phyloP scores from a whole-genome alignment of 53 echinoderm and acorn worm species.

The Glandiceps talaboti region DNA sequence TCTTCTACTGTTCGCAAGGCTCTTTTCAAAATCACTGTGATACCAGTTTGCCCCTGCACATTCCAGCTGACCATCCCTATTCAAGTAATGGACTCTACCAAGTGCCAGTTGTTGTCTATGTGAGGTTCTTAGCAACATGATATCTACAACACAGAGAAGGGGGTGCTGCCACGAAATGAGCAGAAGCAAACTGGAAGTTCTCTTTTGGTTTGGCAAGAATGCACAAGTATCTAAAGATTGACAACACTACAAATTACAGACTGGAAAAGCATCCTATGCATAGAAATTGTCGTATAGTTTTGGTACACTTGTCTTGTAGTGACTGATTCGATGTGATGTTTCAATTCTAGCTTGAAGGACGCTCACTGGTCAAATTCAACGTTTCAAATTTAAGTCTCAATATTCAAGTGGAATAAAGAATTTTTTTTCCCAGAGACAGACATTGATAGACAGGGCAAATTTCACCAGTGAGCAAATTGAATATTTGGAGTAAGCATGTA shows the following conservation, averaged over 20 bases:
- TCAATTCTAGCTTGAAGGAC: too few species aligned
- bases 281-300: too few species aligned
- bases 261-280: too few species aligned
- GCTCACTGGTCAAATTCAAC: too few species aligned
- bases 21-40: background rate
- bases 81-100: background rate
- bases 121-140: background rate
- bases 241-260: background rate
- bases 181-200: background rate
- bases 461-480: too few species aligned
- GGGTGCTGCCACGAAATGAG: slow-evolving; percentile 1
- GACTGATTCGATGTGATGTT: too few species aligned
- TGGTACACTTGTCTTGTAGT: too few species aligned
- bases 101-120: background rate
- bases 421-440: too few species aligned
- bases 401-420: too few species aligned
- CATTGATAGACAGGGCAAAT: too few species aligned
- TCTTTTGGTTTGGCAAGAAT: background rate
- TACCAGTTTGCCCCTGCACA: background rate
- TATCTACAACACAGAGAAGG: background rate
- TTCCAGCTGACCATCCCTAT: slow-evolving; percentile 1
- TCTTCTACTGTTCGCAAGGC: background rate
- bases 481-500: too few species aligned
- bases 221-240: background rate
- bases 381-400: too few species aligned